A percentile compares a stretch with the other conserved stretches of the same genome.
Evolutionary conservation across 2,113 vertebrate genomes (phyloP).

Genomic region (Lontra canadensis): DNA sequence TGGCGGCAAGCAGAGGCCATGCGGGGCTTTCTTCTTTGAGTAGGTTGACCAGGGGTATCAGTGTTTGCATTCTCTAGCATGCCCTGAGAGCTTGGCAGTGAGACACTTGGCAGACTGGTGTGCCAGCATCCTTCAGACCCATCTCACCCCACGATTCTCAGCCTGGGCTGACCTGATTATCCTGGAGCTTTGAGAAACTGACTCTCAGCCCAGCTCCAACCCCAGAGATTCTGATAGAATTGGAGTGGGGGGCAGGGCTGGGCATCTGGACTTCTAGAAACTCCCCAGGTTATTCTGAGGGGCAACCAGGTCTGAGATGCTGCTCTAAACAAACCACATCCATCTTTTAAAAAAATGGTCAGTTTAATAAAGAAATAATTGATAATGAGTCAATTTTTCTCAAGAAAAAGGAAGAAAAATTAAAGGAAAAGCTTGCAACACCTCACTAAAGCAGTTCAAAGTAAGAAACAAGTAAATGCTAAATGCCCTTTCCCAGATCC

Average conservation of each 20-base stretch:
- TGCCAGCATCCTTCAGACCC: neutral
- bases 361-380: neutral
- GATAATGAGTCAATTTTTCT: neutral
- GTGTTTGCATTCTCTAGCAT: neutral
- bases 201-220: neutral
- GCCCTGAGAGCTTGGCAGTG: neutral
- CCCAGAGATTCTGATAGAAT: neutral
- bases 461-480: neutral
- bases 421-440: neutral
- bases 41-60: neutral
- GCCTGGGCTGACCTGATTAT: neutral
- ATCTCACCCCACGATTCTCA: neutral
- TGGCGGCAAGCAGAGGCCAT: neutral
- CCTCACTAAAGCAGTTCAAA: neutral
- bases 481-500: neutral
- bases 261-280: neutral
- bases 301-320: neutral
- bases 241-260: neutral
- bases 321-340: neutral
- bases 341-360: neutral
- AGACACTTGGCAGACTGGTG: neutral
- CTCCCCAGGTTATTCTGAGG: neutral
- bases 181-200: neutral
- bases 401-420: neutral
- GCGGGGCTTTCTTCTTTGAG: neutral